Evolutionary conservation across 2,797 vertebrate species (phyloP).

Genomic region (Halcyon chelicuti): DNA sequence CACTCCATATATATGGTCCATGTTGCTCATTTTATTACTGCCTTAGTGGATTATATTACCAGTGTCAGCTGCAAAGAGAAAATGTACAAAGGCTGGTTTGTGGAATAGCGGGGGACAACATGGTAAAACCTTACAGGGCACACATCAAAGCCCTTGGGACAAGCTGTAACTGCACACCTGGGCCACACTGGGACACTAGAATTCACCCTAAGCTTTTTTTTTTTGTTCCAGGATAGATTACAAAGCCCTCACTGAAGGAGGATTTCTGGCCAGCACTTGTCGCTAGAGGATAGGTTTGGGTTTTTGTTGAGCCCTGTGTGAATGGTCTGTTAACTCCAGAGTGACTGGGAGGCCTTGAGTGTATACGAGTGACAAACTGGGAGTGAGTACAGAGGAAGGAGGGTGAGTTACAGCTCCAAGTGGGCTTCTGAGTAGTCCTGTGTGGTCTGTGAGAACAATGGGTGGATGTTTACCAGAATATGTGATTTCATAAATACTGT

Average conservation of each 20-base stretch:
- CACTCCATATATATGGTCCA: neutral
- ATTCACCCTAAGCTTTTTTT: neutral
- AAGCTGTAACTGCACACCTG: neutral
- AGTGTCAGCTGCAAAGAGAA: constrained; percentile 1
- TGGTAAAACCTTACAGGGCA: neutral
- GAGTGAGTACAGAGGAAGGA: neutral
- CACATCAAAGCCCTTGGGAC: neutral
- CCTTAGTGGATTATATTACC: neutral
- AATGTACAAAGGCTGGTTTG: neutral
- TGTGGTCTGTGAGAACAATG: neutral
- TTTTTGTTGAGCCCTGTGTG: neutral
- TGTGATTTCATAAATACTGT: neutral
- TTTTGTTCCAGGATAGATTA: neutral
- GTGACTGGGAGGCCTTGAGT: neutral
- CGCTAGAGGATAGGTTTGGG: neutral
- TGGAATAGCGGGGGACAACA: neutral
- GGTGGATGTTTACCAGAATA: neutral
- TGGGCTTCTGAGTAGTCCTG: neutral
- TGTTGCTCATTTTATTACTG: neutral
- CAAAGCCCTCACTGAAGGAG: neutral
- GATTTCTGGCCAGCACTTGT: neutral
- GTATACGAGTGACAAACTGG: neutral
- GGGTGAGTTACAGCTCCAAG: neutral
- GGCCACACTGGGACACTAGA: neutral
- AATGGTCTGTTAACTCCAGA: neutral